These are phyloP conservation scores for Ammodytes dubius DNA, from an alignment of 2,113 vertebrate species.

Conservation along the genomic window DNA sequence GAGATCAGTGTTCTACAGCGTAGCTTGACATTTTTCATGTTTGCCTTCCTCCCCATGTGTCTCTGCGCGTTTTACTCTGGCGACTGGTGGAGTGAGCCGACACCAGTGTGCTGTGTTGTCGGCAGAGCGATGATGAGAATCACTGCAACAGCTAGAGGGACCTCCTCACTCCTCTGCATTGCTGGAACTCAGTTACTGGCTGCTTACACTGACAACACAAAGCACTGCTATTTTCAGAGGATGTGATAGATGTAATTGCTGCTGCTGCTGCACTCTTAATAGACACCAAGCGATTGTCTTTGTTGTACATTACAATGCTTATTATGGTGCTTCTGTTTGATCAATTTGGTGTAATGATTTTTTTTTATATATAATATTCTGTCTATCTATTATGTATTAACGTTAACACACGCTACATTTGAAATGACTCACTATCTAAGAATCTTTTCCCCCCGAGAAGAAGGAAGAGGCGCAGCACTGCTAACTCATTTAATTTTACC, in stretches of 20 bases:
- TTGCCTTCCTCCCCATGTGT: conserved; percentile 57
- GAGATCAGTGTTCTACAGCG: conserved; percentile 69
- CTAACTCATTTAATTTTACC: conserved; percentile 34
- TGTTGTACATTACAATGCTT: neutral
- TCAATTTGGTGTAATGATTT: neutral
- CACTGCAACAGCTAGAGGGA: conserved; percentile 57
- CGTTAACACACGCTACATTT: neutral
- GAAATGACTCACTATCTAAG: neutral
- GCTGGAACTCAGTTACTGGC: conserved; percentile 49
- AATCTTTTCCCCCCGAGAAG: neutral
- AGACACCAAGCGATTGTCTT: neutral
- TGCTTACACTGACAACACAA: conserved; percentile 25
- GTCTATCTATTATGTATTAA: neutral
- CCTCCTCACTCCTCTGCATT: conserved; percentile 68
- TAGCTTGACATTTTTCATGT: conserved; percentile 73
- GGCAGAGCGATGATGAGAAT: conserved; percentile 36
- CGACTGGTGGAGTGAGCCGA: conserved; percentile 59
- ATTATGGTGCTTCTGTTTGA: neutral
- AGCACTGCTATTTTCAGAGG: conserved; percentile 18
- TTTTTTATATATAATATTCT: neutral
- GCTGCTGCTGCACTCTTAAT: neutral
- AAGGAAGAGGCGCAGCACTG: conserved; percentile 9
- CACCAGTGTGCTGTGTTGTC: conserved; percentile 41
- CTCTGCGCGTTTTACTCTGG: conserved; percentile 48
- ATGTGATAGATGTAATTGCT: neutral